Conservation (phyloP, 2,888 invertebrate genomes). For the Heliconius cydno region DNA sequence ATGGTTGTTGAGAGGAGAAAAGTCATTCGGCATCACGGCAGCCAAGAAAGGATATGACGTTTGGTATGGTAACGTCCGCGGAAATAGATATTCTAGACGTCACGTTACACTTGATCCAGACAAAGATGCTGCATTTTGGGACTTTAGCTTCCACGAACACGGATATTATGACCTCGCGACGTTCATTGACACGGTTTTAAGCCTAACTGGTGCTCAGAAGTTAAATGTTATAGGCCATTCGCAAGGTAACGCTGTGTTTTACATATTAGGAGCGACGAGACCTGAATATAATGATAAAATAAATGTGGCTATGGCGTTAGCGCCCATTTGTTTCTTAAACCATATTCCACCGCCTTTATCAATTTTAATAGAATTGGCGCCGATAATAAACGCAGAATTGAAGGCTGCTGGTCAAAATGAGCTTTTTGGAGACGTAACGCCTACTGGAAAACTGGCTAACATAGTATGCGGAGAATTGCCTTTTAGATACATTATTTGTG, state of each 20-base stretch:
- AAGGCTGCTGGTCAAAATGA: slow-evolving; percentile 38
- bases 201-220: slow-evolving; percentile 75
- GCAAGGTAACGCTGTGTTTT: slow-evolving; percentile 85
- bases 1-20: slow-evolving; percentile 63
- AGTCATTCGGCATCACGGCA: slow-evolving; percentile 84
- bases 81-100: slow-evolving; percentile 82
- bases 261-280: slow-evolving; percentile 77
- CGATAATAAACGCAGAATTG: slow-evolving; percentile 30
- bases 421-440: slow-evolving; percentile 39
- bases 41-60: slow-evolving; percentile 79
- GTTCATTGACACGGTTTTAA: slow-evolving; percentile 71
- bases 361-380: slow-evolving; percentile 19
- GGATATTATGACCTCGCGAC: slow-evolving; percentile 88
- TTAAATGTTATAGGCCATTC: slow-evolving; percentile 89
- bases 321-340: slow-evolving; percentile 57
- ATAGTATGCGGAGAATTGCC: slow-evolving; percentile 37
- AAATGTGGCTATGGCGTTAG: slow-evolving; percentile 72
- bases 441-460: slow-evolving; percentile 21
- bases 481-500: slow-evolving; percentile 45
- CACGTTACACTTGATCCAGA: slow-evolving; percentile 73
- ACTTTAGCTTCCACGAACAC: slow-evolving; percentile 86
- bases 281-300: slow-evolving; percentile 85
- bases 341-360: slow-evolving; percentile 45
- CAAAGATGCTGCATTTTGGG: slow-evolving; percentile 70
- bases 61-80: slow-evolving; percentile 76